Evolutionary conservation across 2,113 vertebrate species (phyloP).

Genomic region (Sebastes schlegelii): DNA sequence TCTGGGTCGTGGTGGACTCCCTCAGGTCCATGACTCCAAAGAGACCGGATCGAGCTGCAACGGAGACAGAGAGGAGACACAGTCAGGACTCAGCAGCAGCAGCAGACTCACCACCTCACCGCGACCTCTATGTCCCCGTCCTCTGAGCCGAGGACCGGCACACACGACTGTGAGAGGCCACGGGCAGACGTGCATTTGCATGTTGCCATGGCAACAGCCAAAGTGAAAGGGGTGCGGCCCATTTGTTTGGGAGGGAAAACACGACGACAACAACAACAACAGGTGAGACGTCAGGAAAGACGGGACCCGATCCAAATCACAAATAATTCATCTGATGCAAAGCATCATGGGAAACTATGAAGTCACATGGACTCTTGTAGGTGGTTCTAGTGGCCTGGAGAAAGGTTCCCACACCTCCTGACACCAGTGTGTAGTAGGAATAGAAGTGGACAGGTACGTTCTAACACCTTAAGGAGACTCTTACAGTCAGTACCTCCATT

Average conservation of each 20-base stretch:
- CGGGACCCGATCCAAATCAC: neutral
- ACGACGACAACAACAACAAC: neutral
- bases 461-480: neutral
- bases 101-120: neutral
- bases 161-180: neutral
- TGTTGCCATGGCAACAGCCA: constrained; percentile 68
- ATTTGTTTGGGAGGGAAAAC: constrained; percentile 68
- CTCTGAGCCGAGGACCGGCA: constrained; percentile 13
- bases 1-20: constrained; percentile 74
- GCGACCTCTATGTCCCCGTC: neutral
- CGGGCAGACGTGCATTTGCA: constrained; percentile 61
- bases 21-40: constrained; percentile 83
- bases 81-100: constrained; percentile 6
- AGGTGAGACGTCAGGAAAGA: neutral
- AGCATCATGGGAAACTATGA: neutral
- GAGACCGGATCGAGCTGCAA: constrained; percentile 84
- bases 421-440: neutral
- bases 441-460: neutral
- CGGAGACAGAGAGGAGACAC: constrained; percentile 51
- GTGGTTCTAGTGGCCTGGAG: too few relatives aligned
- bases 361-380: too few relatives aligned
- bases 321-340: too few relatives aligned
- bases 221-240: constrained; percentile 42
- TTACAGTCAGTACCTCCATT: constrained; percentile 18
- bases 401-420: neutral